These are phyloP conservation scores for Hermatobates lingyangjiaoensis DNA, from an alignment of 1,140 invertebrate genomes.

Conservation along the genomic window DNA sequence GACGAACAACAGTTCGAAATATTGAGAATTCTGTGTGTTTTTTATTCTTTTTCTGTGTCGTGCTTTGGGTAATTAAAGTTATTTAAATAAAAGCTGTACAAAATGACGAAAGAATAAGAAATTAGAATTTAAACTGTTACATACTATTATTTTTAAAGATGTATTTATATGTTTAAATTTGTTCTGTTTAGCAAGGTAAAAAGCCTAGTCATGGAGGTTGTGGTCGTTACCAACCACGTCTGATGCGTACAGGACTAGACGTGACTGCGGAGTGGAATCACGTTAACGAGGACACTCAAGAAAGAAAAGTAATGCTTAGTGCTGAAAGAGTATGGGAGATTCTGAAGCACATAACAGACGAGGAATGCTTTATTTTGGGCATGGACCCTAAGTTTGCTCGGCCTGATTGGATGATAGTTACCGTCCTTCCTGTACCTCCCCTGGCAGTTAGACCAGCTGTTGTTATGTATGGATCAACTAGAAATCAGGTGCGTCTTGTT, in stretches of 20 bases:
- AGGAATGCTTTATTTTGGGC: conserved; percentile 87
- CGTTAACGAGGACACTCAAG: conserved; percentile 93
- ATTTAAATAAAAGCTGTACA: no score
- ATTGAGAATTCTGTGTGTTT: no score
- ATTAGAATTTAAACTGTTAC: conserved; percentile 1
- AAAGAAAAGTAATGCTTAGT: conserved; percentile 79
- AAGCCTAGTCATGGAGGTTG: conserved; percentile 85
- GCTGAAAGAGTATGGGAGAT: conserved; percentile 95
- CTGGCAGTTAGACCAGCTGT: conserved; percentile 85
- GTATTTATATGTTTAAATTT: no score
- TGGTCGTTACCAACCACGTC: conserved; percentile 89
- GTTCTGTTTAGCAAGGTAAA: conserved; percentile 20
- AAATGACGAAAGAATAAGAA: conserved; percentile 3
- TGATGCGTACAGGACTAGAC: conserved; percentile 74
- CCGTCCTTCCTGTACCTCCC: conserved; percentile 92
- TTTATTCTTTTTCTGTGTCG: no score
- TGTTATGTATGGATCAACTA: conserved; percentile 95
- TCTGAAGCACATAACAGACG: conserved; percentile 91
- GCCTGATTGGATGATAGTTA: conserved; percentile 99
- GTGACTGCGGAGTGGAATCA: conserved; percentile 95
- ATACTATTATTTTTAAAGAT: conserved; percentile 3
- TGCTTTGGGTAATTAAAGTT: no score
- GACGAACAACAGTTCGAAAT: no score
- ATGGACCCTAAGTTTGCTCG: conserved; percentile 90
- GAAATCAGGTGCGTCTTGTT: conserved; percentile 56